Conservation (phyloP, 1,140 invertebrate species). For the Solenopsis fugax region DNA sequence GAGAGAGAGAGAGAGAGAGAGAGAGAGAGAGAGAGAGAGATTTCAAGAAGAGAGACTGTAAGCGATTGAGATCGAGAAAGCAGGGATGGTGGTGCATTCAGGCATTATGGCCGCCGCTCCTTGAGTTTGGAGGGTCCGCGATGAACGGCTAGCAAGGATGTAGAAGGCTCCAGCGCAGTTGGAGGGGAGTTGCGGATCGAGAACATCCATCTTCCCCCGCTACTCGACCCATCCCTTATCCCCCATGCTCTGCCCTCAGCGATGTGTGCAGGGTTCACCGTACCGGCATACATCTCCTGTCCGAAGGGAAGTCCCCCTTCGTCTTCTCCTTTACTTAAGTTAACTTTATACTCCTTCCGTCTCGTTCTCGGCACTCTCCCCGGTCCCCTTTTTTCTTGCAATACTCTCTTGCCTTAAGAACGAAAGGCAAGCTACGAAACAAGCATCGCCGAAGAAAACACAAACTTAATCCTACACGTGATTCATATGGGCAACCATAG, state of each 20-base stretch:
- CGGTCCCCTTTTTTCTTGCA: conserved; percentile 38
- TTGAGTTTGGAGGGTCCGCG: conserved; percentile 83
- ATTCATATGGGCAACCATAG: conserved; percentile 78
- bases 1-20: not conserved
- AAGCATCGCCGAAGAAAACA: conserved; percentile 74
- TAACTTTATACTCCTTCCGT: conserved; percentile 80
- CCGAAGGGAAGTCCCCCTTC: conserved; percentile 77
- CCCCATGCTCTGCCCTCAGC: conserved; percentile 77
- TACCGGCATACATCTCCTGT: conserved; percentile 80
- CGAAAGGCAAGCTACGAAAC: conserved; percentile 68
- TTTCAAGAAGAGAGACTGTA: conserved; percentile 40
- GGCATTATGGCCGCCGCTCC: conserved; percentile 85
- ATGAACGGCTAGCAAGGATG: conserved; percentile 78
- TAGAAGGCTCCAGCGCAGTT: conserved; percentile 66
- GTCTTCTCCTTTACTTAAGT: conserved; percentile 78
- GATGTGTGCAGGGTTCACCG: conserved; percentile 77
- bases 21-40: not conserved
- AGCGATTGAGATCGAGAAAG: conserved; percentile 62
- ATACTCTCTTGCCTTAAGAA: conserved; percentile 27
- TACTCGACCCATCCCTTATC: conserved; percentile 76
- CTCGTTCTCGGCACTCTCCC: conserved; percentile 51
- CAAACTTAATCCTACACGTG: conserved; percentile 81
- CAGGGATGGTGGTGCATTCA: conserved; percentile 82
- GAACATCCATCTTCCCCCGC: conserved; percentile 85
- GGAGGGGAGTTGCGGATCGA: conserved; percentile 80